Percentiles rank a stretch among this genome's conserved stretches.
Conservation (phyloP, 2,113 vertebrate species). For the Xenus cinereus region DNA sequence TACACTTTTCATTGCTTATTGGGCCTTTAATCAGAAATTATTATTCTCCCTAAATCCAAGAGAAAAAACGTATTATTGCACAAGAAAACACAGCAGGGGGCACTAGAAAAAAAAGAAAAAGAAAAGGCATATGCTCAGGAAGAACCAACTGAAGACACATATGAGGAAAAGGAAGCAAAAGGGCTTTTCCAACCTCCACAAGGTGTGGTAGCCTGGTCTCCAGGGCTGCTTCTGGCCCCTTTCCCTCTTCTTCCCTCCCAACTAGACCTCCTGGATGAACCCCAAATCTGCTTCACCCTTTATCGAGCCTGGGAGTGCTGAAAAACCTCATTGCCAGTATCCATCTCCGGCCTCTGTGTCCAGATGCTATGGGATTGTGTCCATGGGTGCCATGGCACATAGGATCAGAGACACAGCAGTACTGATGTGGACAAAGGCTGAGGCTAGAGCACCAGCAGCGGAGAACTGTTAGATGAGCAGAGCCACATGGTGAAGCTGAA, state of each 20-base stretch:
- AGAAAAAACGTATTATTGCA: not conserved
- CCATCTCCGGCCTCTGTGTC: not conserved
- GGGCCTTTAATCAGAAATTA: not conserved
- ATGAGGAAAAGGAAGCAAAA: not conserved
- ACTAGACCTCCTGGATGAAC: not conserved
- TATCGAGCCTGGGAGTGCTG: not conserved
- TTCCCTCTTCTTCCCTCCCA: not conserved
- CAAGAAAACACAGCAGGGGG: not conserved
- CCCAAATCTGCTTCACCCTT: not conserved
- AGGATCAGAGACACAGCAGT: not conserved
- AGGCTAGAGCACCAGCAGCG: not conserved
- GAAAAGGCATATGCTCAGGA: not conserved
- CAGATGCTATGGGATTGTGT: not conserved
- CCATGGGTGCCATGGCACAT: not conserved
- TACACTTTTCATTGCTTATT: not conserved
- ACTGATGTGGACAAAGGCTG: not conserved
- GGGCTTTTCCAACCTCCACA: not conserved
- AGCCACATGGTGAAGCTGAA: not conserved
- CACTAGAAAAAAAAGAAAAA: not conserved
- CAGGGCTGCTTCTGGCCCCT: not conserved
- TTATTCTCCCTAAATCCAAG: not conserved
- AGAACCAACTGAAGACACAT: not conserved
- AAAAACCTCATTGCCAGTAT: not conserved
- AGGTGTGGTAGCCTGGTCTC: not conserved
- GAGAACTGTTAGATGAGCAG: not conserved